These are phyloP conservation scores for Brachypteracias leptosomus DNA, from an alignment of 2,113 vertebrate species.

Conservation along the genomic window DNA sequence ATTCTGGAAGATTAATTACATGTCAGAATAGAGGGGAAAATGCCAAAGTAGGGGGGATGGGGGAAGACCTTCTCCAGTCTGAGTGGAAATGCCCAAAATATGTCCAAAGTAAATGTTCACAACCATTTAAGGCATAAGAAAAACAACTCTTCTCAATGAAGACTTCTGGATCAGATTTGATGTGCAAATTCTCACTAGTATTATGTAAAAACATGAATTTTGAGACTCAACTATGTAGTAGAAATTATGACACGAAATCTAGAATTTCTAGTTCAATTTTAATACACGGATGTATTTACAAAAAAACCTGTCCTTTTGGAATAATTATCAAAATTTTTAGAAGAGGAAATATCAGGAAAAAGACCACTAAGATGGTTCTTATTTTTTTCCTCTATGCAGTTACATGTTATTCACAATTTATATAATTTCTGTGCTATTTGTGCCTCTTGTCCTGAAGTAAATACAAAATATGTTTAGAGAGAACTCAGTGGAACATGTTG, in stretches of 20 bases:
- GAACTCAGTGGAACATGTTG: neutral
- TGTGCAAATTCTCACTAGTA: neutral
- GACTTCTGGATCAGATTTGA: neutral
- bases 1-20: neutral
- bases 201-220: neutral
- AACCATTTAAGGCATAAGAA: neutral
- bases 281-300: neutral
- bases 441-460: neutral
- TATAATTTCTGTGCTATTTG: neutral
- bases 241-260: neutral
- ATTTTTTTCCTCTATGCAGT: neutral
- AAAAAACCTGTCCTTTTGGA: neutral
- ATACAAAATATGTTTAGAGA: neutral
- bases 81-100: neutral
- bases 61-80: neutral
- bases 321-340: neutral
- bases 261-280: neutral
- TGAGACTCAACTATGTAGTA: neutral
- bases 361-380: neutral
- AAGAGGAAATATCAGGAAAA: neutral
- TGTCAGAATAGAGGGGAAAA: neutral
- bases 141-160: neutral
- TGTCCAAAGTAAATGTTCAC: neutral
- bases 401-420: neutral
- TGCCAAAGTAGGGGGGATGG: neutral